A percentile compares a stretch with the other conserved stretches of the same genome.
Evolutionary conservation across 2,888 invertebrate species (phyloP).

Genomic region (Netelia virgata): DNA sequence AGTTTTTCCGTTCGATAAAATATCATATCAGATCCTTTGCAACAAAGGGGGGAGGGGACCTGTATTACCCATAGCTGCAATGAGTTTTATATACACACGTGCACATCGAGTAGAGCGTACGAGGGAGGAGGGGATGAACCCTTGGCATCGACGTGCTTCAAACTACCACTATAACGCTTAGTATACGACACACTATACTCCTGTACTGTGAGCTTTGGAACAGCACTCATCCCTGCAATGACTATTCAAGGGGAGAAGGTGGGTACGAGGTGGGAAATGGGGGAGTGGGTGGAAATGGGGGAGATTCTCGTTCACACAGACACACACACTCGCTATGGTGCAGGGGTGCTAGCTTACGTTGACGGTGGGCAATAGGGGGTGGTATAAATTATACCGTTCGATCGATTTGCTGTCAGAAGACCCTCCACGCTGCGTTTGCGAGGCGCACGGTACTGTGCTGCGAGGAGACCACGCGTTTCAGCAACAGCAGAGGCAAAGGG

Average conservation of each 20-base stretch:
- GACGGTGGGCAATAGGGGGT: slow-evolving; percentile 80
- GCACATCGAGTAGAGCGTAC: slow-evolving; percentile 21
- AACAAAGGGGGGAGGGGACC: slow-evolving; percentile 18
- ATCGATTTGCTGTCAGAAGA: slow-evolving; percentile 85
- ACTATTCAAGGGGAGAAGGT: slow-evolving; percentile 80
- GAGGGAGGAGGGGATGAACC: slow-evolving; percentile 10
- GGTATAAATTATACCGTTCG: slow-evolving; percentile 85
- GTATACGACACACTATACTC: slow-evolving; percentile 37
- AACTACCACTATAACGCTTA: slow-evolving; percentile 38
- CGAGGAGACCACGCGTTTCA: slow-evolving; percentile 68
- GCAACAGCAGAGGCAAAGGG: slow-evolving; percentile 61
- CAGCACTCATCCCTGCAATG: slow-evolving; percentile 75
- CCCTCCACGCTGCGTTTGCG: slow-evolving; percentile 78
- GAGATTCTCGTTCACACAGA: slow-evolving; percentile 22
- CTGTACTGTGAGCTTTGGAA: slow-evolving; percentile 50
- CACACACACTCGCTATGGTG: slow-evolving; percentile 42
- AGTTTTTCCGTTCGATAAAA: background rate
- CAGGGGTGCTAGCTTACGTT: slow-evolving; percentile 59
- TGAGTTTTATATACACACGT: slow-evolving; percentile 23
- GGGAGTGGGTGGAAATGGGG: slow-evolving; percentile 63
- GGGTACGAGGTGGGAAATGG: slow-evolving; percentile 62
- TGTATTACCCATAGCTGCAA: slow-evolving; percentile 33
- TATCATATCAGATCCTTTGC: background rate
- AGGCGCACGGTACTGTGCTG: slow-evolving; percentile 66
- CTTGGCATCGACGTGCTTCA: slow-evolving; percentile 40